A percentile compares a stretch with the other conserved stretches of the same genome.
Conservation (phyloP, 2,797 vertebrate genomes). For the Sebastes cheni region DNA sequence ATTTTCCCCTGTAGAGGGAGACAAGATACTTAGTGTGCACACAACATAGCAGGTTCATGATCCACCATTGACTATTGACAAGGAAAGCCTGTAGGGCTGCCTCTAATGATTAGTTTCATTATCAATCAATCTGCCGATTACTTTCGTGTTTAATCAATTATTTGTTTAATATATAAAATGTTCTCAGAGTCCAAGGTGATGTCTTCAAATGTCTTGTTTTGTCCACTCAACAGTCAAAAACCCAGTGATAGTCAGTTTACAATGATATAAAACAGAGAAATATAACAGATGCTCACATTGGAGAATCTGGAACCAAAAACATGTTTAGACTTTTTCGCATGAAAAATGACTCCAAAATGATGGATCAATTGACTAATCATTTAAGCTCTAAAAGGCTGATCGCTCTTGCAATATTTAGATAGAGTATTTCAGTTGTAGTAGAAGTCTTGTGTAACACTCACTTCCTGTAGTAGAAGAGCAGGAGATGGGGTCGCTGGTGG, state of each 20-base stretch:
- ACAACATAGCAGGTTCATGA: background rate
- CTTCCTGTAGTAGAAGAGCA: conserved; percentile 85
- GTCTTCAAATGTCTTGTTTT: background rate
- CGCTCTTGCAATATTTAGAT: background rate
- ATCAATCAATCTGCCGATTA: background rate
- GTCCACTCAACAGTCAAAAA: background rate
- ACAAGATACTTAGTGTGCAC: conserved; percentile 36
- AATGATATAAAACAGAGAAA: background rate
- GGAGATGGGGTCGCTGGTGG: conserved; percentile 92
- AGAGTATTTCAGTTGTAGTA: background rate
- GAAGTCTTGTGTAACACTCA: conserved; percentile 61
- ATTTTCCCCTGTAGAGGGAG: conserved; percentile 80
- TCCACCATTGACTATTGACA: background rate
- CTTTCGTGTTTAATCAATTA: background rate
- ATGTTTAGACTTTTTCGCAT: background rate
- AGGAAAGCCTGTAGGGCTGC: background rate
- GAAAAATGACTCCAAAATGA: background rate
- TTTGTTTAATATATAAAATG: background rate
- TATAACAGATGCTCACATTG: background rate
- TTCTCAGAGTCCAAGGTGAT: background rate
- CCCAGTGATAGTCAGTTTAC: background rate
- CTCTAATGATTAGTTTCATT: background rate
- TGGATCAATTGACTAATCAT: background rate
- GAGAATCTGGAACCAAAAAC: background rate
- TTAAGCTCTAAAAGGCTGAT: background rate